Conservation (phyloP, 2,797 vertebrate genomes). For the Corythornis leucogaster region DNA sequence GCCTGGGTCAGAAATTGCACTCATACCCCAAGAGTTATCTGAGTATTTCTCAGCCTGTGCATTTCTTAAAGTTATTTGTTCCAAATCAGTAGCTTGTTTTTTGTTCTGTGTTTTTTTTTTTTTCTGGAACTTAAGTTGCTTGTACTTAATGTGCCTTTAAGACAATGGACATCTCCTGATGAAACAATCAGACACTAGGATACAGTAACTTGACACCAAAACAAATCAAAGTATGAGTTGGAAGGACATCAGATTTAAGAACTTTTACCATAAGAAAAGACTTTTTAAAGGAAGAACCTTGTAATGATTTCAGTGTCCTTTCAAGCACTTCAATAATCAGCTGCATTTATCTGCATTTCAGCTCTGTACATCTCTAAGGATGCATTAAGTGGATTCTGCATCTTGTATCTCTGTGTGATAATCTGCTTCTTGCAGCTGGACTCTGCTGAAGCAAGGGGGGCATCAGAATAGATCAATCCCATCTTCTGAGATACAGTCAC, state of each 20-base stretch:
- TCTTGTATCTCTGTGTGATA: background rate
- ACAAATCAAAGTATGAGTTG: background rate
- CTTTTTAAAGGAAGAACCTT: background rate
- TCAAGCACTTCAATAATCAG: conserved; percentile 23
- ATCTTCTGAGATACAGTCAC: conserved; percentile 4
- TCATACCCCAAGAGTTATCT: background rate
- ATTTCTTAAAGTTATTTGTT: conserved; percentile 9
- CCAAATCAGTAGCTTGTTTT: background rate
- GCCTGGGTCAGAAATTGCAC: conserved; percentile 21
- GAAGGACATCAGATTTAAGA: background rate
- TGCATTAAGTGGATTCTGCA: background rate
- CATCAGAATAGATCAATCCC: background rate
- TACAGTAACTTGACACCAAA: background rate
- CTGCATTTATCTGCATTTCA: conserved; percentile 8
- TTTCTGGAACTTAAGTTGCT: background rate
- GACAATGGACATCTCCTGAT: background rate
- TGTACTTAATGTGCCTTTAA: background rate
- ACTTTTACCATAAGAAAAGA: background rate
- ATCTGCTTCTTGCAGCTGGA: conserved; percentile 38
- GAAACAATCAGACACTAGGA: background rate
- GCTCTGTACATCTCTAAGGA: background rate
- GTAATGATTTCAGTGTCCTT: conserved; percentile 17
- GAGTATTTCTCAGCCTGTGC: background rate
- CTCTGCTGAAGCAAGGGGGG: background rate
- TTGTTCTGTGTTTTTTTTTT: background rate